Evolutionary conservation across 2,113 vertebrate genomes (phyloP), one percentile per base, ranked within the genome.

Genomic region (Chaetops frenatus): DNA sequence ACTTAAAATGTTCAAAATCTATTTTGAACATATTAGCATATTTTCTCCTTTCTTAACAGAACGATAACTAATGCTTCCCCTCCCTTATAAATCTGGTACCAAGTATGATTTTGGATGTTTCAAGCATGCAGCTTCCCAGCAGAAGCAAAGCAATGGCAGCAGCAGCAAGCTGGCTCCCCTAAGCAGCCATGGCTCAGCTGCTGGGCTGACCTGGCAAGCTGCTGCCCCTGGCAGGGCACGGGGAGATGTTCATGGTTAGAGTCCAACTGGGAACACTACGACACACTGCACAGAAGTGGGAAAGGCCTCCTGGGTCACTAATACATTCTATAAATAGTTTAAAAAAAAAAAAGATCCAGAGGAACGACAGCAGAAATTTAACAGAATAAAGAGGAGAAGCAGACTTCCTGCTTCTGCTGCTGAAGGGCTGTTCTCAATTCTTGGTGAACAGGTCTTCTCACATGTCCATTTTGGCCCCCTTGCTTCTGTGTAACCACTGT

Each of bases 261-360:
- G 40, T n/a, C 72, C 93, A 95, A 21, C 36, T 82, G 85, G 90
- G 81, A 94, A 60, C 65, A 81, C 42, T 6, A 24, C 35, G 27
- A 57, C 28, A 92, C 12, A 17, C 24, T 28, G 57, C 66, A 69
- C 62, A 82, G 66, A 50, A 88, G 40, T 3, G 3, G 48, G 35
- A 94, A 89, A 15, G n/a, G 57, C 28, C 94, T 91, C 83, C n/a
- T 81, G 95, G 73, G 60, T 74, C 64, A 67, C 72, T 60, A 48
- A 80, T 23, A 81, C 28, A 50, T 58, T 73, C 67, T 51, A 58
- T 71, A 92, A 70, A 66, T 31, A 88, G 58, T 23, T 81, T 62
- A 0, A 35, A 85, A 60, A 78, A 85, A 60, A 78, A 53, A 48
- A 38, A 8, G 0, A 88, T 25, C 48, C 1, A 27, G 45, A 89